Evolutionary conservation across 2,797 vertebrate genomes (phyloP).

Genomic region (Hylomyscus alleni): DNA sequence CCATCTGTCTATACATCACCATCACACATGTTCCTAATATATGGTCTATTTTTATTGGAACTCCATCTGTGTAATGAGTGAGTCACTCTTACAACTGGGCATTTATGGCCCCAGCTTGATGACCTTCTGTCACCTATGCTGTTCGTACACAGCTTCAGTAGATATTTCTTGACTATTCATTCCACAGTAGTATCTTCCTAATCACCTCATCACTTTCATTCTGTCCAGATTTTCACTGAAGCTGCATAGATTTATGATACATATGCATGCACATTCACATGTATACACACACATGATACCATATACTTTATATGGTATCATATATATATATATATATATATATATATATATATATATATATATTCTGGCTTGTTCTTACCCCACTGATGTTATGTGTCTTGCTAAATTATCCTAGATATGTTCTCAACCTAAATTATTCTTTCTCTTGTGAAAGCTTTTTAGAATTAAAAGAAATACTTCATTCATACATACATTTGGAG

Average conservation of each 20-base stretch:
- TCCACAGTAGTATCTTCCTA: background rate
- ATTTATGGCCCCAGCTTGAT: background rate
- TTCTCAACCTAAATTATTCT: background rate
- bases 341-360: background rate
- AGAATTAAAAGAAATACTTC: background rate
- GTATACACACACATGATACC: too few species aligned
- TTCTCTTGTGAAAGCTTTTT: background rate
- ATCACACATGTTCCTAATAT: background rate
- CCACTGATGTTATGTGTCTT: background rate
- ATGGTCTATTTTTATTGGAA: background rate
- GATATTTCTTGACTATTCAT: background rate
- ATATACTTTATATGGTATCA: too few species aligned
- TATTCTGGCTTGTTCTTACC: accelerated
- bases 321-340: background rate
- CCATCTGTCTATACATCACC: background rate
- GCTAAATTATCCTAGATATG: background rate
- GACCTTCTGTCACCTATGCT: background rate
- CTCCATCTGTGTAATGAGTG: background rate
- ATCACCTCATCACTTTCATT: background rate
- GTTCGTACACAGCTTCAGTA: background rate
- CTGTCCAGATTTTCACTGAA: background rate
- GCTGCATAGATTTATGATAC: background rate
- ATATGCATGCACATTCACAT: background rate
- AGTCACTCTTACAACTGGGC: background rate
- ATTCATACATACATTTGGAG: background rate